phyloP scores from a whole-genome alignment of 2,888 invertebrate genomes.

The Scaptomyza reducta region DNA sequence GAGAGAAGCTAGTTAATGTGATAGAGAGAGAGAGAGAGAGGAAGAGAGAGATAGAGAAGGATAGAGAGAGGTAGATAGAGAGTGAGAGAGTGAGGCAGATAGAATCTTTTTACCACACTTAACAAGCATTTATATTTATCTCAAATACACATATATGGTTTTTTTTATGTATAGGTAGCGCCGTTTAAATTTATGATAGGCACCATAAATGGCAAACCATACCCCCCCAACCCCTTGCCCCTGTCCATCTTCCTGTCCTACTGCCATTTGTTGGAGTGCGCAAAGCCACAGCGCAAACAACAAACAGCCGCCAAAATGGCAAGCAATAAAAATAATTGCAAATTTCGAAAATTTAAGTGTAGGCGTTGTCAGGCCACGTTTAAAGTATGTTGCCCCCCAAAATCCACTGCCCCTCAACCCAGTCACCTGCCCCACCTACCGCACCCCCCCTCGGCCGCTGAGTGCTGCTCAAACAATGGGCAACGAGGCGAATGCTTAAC shows the following conservation, averaged over 20 bases:
- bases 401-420: neutral
- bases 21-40: no score
- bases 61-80: no score
- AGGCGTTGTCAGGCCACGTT: slow-evolving; percentile 62
- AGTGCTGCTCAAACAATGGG: slow-evolving; percentile 67
- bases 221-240: neutral
- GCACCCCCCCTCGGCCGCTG: neutral
- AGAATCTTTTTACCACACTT: neutral
- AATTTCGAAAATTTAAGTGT: slow-evolving; percentile 80
- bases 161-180: slow-evolving; percentile 24
- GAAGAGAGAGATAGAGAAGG: neutral
- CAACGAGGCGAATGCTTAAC: slow-evolving; percentile 70
- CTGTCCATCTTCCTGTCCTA: neutral
- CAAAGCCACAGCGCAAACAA: slow-evolving; percentile 60
- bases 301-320: slow-evolving; percentile 61
- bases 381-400: slow-evolving; percentile 53
- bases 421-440: neutral
- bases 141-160: slow-evolving; percentile 14
- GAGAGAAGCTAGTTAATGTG: no score
- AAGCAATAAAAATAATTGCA: slow-evolving; percentile 79
- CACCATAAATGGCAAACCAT: slow-evolving; percentile 22
- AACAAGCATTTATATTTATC: slow-evolving; percentile 7
- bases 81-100: neutral
- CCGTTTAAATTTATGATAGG: slow-evolving; percentile 69
- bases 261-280: slow-evolving; percentile 15